Evolutionary conservation across 2,797 vertebrate species (phyloP).

Genomic region (Cygnus olor): DNA sequence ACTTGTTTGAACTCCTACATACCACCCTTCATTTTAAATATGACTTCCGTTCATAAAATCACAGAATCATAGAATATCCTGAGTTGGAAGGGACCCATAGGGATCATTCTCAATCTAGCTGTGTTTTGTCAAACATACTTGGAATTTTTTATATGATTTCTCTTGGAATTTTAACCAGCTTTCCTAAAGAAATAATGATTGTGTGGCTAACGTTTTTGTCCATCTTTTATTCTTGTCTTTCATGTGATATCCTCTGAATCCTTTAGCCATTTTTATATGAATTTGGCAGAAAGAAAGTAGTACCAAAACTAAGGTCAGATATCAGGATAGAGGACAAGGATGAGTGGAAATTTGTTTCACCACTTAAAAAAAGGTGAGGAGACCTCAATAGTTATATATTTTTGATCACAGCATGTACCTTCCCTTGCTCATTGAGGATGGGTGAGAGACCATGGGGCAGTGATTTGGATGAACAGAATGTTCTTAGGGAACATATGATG

Average conservation of each 20-base stretch:
- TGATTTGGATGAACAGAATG: not conserved
- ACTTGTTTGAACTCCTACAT: not conserved
- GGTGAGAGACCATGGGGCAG: not conserved
- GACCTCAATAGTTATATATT: not conserved
- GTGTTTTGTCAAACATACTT: not conserved
- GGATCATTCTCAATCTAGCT: not conserved
- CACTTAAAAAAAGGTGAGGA: not conserved
- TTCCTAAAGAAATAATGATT: not conserved
- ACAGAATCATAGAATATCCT: too few species aligned
- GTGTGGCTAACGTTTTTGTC: not conserved
- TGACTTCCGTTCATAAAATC: not conserved
- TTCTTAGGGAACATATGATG: not conserved
- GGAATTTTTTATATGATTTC: not conserved
- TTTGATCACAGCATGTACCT: accelerated
- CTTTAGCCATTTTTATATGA: not conserved
- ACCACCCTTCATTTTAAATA: not conserved
- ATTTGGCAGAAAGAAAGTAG: not conserved
- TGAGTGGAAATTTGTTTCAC: not conserved
- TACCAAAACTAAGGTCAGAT: not conserved
- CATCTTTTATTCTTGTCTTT: not conserved
- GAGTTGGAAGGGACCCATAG: too few species aligned
- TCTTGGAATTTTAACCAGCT: not conserved
- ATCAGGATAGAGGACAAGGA: not conserved
- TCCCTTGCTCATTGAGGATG: not conserved
- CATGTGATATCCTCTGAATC: not conserved